phyloP scores from a whole-genome alignment of 2,113 vertebrate species.

The Zapus hudsonius region DNA sequence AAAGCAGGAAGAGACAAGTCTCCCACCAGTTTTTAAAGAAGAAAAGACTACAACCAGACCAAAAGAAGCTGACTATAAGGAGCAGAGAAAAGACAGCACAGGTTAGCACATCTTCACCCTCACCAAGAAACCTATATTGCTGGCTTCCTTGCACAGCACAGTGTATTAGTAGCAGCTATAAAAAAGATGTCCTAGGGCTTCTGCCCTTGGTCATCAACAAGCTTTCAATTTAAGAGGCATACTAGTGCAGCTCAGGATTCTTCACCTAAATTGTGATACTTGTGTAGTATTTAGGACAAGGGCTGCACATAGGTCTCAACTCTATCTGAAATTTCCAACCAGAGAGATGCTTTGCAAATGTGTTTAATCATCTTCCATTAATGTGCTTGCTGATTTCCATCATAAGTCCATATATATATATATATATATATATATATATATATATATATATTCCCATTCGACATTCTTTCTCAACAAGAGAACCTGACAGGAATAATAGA shows the following conservation, averaged over 20 bases:
- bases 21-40: constrained; percentile 55
- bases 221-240: background rate
- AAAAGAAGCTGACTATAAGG: constrained; percentile 23
- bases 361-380: background rate
- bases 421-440: too few species aligned
- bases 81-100: constrained; percentile 39
- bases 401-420: background rate
- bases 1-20: constrained; percentile 58
- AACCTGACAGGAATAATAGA: background rate
- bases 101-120: constrained; percentile 71
- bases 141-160: background rate
- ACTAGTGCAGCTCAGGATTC: background rate
- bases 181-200: background rate
- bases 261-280: background rate
- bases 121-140: background rate
- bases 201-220: background rate
- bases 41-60: constrained; percentile 45
- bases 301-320: background rate
- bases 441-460: background rate
- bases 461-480: background rate
- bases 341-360: background rate
- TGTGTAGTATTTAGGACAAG: constrained; percentile 26
- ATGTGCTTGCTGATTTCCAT: background rate
- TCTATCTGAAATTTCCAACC: constrained; percentile 19
- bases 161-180: background rate